Conservation (phyloP, 2,797 vertebrate species). For the Acanthornis magna region DNA sequence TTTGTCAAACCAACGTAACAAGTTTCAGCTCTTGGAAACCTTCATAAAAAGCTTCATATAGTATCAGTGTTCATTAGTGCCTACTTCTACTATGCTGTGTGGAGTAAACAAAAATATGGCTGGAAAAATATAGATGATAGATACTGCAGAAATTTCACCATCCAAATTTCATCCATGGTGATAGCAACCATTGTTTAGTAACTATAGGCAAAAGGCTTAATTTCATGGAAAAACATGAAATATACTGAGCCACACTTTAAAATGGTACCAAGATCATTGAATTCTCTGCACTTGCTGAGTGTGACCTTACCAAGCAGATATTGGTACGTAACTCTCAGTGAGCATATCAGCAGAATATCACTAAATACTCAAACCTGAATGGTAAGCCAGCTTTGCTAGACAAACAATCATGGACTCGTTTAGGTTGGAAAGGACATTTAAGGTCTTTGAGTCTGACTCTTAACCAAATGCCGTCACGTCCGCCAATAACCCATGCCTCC, state of each 20-base stretch:
- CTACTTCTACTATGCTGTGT: neutral
- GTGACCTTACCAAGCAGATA: neutral
- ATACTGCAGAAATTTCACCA: neutral
- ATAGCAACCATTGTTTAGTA: neutral
- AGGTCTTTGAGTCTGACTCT: neutral
- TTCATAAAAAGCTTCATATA: neutral
- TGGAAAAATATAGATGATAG: neutral
- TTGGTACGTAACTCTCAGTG: neutral
- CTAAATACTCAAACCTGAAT: neutral
- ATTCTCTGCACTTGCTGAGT: neutral
- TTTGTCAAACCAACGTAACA: neutral
- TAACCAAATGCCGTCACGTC: neutral
- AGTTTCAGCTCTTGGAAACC: neutral
- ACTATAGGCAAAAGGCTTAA: neutral
- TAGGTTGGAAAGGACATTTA: neutral
- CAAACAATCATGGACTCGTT: neutral
- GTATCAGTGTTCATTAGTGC: neutral
- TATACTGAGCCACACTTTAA: neutral
- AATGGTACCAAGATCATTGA: neutral
- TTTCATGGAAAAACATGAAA: neutral
- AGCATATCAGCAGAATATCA: neutral
- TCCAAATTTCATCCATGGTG: neutral
- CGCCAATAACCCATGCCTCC: neutral
- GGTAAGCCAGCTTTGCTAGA: neutral
- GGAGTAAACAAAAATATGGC: neutral